These are phyloP conservation scores for Ophioderma brevispina DNA, from an alignment of 35 echinoderm and acorn worm species.

Conservation along the genomic window DNA sequence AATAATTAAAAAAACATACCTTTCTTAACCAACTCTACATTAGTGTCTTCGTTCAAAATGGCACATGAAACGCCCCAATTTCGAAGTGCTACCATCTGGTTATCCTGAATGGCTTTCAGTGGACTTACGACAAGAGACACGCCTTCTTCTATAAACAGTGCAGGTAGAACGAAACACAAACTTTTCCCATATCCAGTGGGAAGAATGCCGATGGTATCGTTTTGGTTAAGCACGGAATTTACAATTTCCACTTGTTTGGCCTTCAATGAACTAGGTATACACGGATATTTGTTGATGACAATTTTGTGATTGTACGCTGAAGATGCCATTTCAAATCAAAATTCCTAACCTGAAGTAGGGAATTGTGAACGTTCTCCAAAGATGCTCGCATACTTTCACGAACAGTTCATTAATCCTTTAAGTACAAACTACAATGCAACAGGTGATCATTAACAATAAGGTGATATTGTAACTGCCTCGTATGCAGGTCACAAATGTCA, in stretches of 20 bases:
- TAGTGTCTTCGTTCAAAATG: not conserved
- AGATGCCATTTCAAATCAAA: too few relatives aligned
- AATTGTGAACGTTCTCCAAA: too few relatives aligned
- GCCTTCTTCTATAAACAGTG: not conserved
- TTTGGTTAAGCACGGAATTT: not conserved
- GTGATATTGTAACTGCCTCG: too few relatives aligned
- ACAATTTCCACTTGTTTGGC: not conserved
- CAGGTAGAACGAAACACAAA: not conserved
- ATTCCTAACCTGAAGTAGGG: too few relatives aligned
- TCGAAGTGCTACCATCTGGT: not conserved
- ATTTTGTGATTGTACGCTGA: not conserved
- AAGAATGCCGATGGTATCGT: not conserved
- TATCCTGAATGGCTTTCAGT: not conserved
- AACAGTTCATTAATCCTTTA: too few relatives aligned
- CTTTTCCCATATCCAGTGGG: not conserved
- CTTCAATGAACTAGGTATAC: not conserved
- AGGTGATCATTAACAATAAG: too few relatives aligned
- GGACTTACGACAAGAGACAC: not conserved
- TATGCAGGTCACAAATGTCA: too few relatives aligned
- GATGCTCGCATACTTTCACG: too few relatives aligned
- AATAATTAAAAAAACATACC: not conserved
- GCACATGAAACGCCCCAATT: not conserved
- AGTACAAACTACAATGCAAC: too few relatives aligned
- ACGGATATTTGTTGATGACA: not conserved
- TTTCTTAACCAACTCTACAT: not conserved